Evolutionary conservation across 2,797 vertebrate species (phyloP).

Genomic region (Cryptoblepharus egeriae): DNA sequence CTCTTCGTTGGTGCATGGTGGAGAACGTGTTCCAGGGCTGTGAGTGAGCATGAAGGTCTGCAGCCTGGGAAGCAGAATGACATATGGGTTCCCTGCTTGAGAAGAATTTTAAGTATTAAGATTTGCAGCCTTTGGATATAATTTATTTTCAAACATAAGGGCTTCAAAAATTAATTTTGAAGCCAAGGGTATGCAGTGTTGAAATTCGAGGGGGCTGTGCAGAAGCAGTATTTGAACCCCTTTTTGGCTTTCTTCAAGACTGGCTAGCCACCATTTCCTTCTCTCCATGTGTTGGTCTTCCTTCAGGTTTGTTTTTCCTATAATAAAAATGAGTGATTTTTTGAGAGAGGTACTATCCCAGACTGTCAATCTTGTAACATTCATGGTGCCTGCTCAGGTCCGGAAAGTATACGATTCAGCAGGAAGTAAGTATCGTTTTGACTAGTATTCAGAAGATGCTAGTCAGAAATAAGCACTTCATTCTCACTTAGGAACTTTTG

Average conservation of each 20-base stretch:
- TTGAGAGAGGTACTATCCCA: too few species aligned
- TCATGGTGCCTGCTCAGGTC: too few species aligned
- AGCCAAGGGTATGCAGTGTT: background rate
- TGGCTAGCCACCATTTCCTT: too few species aligned
- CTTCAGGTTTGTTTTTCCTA: background rate
- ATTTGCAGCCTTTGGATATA: background rate
- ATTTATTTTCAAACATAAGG: background rate
- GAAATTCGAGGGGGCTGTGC: background rate
- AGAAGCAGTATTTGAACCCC: background rate
- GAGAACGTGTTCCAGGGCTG: background rate
- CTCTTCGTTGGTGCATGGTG: background rate
- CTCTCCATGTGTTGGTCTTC: background rate
- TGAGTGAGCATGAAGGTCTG: background rate
- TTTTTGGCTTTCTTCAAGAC: too few species aligned
- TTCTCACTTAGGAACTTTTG: too few species aligned
- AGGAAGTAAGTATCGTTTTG: too few species aligned
- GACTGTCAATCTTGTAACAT: too few species aligned
- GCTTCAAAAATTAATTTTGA: background rate
- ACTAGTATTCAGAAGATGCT: too few species aligned
- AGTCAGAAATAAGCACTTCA: too few species aligned
- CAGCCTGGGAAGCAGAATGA: background rate
- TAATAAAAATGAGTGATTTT: too few species aligned
- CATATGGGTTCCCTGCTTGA: background rate
- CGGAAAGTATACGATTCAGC: too few species aligned
- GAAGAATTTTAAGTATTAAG: background rate